Percentiles rank a stretch among this genome's conserved stretches.
Evolutionary conservation across 2,888 invertebrate species (phyloP).

Genomic region (Hirtodrosophila duncani): DNA sequence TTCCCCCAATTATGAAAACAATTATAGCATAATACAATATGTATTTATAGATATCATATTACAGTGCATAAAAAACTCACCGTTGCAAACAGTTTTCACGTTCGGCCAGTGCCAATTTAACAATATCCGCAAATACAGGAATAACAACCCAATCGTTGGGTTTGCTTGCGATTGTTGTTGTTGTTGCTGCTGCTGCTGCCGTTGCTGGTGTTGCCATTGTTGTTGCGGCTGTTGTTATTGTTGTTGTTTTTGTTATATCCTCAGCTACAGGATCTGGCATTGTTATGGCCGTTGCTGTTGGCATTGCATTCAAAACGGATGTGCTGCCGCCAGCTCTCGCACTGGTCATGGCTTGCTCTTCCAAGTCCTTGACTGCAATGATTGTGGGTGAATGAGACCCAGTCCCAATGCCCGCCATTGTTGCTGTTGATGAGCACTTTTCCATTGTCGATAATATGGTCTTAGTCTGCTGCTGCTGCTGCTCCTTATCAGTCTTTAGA

Average conservation of each 20-base stretch:
- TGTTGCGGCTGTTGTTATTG: constrained; percentile 16
- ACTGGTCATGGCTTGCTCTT: constrained; percentile 23
- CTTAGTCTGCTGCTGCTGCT: constrained; percentile 10
- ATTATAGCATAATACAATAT: no score
- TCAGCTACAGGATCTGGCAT: constrained; percentile 7
- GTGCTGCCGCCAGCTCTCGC: constrained; percentile 32
- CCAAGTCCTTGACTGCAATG: constrained; percentile 12
- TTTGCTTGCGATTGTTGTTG: constrained; percentile 55
- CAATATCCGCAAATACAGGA: constrained; percentile 79
- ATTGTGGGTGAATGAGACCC: constrained; percentile 27
- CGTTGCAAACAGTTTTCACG: constrained; percentile 77
- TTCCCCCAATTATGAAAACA: no score
- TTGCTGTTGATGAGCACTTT: constrained; percentile 39
- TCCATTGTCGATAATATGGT: constrained; percentile 37
- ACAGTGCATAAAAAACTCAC: constrained; percentile 61
- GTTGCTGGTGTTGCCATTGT: constrained; percentile 28
- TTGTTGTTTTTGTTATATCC: constrained; percentile 13
- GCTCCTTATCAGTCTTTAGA: constrained; percentile 10
- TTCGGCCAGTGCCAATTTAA: constrained; percentile 78
- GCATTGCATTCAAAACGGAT: constrained; percentile 41
- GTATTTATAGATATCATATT: no score
- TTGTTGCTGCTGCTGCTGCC: constrained; percentile 24
- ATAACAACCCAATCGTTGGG: constrained; percentile 79
- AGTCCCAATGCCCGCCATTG: constrained; percentile 7
- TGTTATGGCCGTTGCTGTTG: constrained; percentile 13